Base-by-base conservation (phyloP, 2,113 vertebrate species). In the Salvelinus namaycush region DNA sequence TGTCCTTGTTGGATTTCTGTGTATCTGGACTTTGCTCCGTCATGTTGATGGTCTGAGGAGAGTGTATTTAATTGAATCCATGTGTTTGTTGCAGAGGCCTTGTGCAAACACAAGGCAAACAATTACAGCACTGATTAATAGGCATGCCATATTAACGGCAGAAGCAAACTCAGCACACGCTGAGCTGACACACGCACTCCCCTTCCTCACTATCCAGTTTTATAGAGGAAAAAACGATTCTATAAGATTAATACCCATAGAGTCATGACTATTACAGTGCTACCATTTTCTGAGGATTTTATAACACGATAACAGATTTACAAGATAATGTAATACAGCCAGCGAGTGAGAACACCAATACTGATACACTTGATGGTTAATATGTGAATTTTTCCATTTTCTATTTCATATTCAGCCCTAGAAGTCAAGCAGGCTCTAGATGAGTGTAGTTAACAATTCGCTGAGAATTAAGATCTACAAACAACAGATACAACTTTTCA, bases 51-150 rank as follows among this genome's bases (percentile, higher is more conserved):
- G 86, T 87, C 86, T 88, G 89, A 90, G 89, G 77, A 79, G 69
- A 81, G 70, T 79, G 83, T 70, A 82, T 88, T 92, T 92, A 93
- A 92, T 89, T 90, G 92, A 86, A 85, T 91, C 87, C 72, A 72
- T 87, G 90, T 91, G 88, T 91, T 92, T 92, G 86, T 85, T 77
- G 75, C 82, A 76, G 72, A 89, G 86, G 89, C 89, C 89, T 91
- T 93, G 89, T 87, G 79, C 78, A 89, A 92, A 93, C 86, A 91
- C 82, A 89, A 87, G 84, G 88, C 87, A 92, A 93, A 90, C 88
- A 92, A 91, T 91, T 91, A 93, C 78, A 83, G 85, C 78, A 81
- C 74, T 90, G 87, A 92, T 92, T 93, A 93, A 93, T 91, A 92
- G 84, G 76, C 78, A 77, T 87, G 84, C 83, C 77, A 81, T 88